Percentiles rank a stretch among this genome's conserved stretches.
phyloP scores from a whole-genome alignment of 2,888 invertebrate genomes.

The Ptilodon capucinus region DNA sequence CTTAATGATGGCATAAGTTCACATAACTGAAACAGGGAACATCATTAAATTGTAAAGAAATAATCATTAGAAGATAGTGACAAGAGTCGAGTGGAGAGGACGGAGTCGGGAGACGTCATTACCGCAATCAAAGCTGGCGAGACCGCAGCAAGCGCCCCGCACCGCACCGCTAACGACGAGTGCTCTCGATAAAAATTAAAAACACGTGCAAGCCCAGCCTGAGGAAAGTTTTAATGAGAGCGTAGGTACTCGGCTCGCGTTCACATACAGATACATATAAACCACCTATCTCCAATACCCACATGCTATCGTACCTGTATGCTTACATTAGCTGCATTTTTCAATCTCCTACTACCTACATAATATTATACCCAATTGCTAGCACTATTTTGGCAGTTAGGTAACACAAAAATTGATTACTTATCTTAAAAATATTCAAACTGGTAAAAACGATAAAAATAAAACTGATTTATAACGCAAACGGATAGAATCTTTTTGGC shows the following conservation, averaged over 20 bases:
- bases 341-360: too few relatives aligned
- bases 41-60: slow-evolving; percentile 69
- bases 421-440: slow-evolving; percentile 10
- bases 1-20: slow-evolving; percentile 17
- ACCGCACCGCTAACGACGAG: slow-evolving; percentile 70
- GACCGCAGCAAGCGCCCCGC: slow-evolving; percentile 55
- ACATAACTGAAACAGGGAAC: slow-evolving; percentile 55
- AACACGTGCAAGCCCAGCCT: slow-evolving; percentile 81
- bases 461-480: slow-evolving; percentile 45
- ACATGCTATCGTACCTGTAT: neutral
- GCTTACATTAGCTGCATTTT: too few relatives aligned
- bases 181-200: slow-evolving; percentile 83
- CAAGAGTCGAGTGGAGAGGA: slow-evolving; percentile 59
- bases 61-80: slow-evolving; percentile 74
- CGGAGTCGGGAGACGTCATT: slow-evolving; percentile 70
- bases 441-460: slow-evolving; percentile 43
- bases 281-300: slow-evolving; percentile 4
- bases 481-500: slow-evolving; percentile 54
- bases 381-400: too few relatives aligned
- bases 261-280: slow-evolving; percentile 44
- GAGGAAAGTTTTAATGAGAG: slow-evolving; percentile 83
- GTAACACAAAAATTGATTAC: too few relatives aligned
- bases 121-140: slow-evolving; percentile 79
- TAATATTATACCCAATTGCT: too few relatives aligned
- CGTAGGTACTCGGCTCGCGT: slow-evolving; percentile 58